A percentile compares a stretch with the other conserved stretches of the same genome.
These are phyloP conservation scores for Dinoponera quadriceps DNA, from an alignment of 1,140 invertebrate species.

Conservation along the genomic window DNA sequence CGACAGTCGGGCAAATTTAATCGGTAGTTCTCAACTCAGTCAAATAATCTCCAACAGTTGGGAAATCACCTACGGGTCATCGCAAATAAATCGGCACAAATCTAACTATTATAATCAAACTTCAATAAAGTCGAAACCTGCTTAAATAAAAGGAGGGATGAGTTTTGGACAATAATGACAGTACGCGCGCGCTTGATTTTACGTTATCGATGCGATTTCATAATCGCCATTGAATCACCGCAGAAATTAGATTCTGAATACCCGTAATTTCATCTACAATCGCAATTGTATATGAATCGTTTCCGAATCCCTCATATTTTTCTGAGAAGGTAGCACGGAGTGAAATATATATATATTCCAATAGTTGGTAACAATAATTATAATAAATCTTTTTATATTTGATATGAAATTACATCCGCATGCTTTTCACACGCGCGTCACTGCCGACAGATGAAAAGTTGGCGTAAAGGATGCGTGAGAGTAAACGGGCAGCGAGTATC, in stretches of 20 bases:
- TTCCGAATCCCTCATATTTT: no score
- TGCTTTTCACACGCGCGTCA: not conserved
- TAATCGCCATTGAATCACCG: not conserved
- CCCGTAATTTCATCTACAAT: no score
- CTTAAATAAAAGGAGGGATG: slow-evolving; percentile 5
- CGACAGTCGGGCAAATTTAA: not conserved
- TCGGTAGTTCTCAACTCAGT: not conserved
- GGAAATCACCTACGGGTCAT: slow-evolving; percentile 6
- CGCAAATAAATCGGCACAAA: slow-evolving; percentile 5
- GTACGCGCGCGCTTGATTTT: not conserved
- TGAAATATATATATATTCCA: no score
- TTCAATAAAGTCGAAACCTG: not conserved
- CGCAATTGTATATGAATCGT: no score
- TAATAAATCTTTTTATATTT: no score
- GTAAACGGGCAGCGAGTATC: not conserved
- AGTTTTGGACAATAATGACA: slow-evolving; percentile 45
- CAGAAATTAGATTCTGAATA: slow-evolving; percentile 1
- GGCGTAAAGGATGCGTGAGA: not conserved
- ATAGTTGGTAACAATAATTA: not conserved
- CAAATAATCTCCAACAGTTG: not conserved
- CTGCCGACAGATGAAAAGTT: not conserved
- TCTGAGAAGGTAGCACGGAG: no score
- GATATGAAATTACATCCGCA: not conserved
- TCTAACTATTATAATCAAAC: slow-evolving; percentile 20
- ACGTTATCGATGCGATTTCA: not conserved